Evolutionary conservation across 1,140 invertebrate species (phyloP), one percentile per base, ranked within the genome.

Genomic region (Brachionus calyciflorus): DNA sequence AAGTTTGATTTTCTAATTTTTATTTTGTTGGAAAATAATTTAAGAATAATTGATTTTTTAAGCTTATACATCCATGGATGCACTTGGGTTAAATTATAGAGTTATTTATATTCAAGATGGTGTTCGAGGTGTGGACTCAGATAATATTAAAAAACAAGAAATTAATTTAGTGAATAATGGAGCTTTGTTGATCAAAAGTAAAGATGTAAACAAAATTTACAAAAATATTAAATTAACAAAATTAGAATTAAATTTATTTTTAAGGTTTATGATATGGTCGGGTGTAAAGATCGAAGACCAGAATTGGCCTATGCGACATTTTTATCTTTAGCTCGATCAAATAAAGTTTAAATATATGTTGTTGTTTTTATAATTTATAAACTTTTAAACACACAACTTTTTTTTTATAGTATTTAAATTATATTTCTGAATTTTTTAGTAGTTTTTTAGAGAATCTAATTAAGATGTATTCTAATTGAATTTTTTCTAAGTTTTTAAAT

Each of bases 51-150:
- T n/a, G n/a, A n/a, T 24, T 12, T 55, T 55, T 44, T 77, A 26
- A 63, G 76, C 60, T 33, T 91, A 91, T 6, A 95, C 94, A 1
- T 91, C 92, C 19, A 88, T 89, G 0, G 91, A 96, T 85, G 90
- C 93, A 0, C 44, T 94, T 3, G 91, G 91, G 2, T 91, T 91
- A 78, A 93, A 93, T 0, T 97, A 93, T 84, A 88, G 93, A 46
- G 93, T 94, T 21, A 88, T 94, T 57, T 83, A 96, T 1, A 88
- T 98, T 2, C 93, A 96, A 75, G 93, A 98, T 85, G 94, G 92
- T 78, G 90, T 90, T 79, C 88, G 93, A 49, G 94, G 94, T 3
- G 93, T 96, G 0, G 90, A 91, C 21, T n/a, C 41, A 10, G 28
- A 41, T 3, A 51, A 76, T 17, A 76, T 76, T 14, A 51, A 76